Percentiles rank a stretch among this genome's conserved stretches.
phyloP scores from a whole-genome alignment of 2,797 vertebrate species.

The Cichlasoma orientale region DNA sequence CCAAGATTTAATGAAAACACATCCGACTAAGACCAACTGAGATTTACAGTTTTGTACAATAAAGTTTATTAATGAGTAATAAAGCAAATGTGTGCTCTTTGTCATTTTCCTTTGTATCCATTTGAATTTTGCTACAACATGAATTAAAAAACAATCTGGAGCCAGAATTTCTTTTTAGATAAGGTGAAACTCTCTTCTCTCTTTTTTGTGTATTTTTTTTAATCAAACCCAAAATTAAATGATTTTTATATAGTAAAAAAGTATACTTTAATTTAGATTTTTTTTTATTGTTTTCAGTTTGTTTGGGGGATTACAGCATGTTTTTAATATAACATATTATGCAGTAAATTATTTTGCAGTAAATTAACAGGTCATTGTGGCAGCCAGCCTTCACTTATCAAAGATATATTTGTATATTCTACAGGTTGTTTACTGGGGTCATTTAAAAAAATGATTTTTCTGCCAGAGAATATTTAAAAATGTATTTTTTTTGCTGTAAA shows the following conservation, averaged over 20 bases:
- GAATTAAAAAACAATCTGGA: background rate
- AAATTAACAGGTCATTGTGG: background rate
- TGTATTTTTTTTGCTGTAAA: background rate
- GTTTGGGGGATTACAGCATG: background rate
- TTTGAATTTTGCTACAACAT: background rate
- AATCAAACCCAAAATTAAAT: background rate
- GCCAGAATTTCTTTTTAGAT: background rate
- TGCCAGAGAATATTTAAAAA: background rate
- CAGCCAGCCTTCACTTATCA: background rate
- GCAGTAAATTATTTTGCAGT: background rate
- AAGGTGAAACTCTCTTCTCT: background rate
- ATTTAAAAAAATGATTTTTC: background rate
- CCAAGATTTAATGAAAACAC: constrained; percentile 6
- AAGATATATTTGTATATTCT: background rate
- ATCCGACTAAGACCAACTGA: constrained; percentile 25
- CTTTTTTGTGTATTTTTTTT: background rate
- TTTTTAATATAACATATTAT: background rate
- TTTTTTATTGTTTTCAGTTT: background rate
- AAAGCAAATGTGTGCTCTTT: constrained; percentile 8
- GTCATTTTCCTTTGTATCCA: background rate
- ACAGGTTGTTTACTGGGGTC: background rate
- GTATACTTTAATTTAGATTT: background rate
- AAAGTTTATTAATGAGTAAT: constrained; percentile 44
- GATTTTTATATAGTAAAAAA: background rate
- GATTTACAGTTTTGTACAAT: constrained; percentile 61